Base-by-base conservation (phyloP, 2,888 invertebrate genomes). In the Boloria selene region DNA sequence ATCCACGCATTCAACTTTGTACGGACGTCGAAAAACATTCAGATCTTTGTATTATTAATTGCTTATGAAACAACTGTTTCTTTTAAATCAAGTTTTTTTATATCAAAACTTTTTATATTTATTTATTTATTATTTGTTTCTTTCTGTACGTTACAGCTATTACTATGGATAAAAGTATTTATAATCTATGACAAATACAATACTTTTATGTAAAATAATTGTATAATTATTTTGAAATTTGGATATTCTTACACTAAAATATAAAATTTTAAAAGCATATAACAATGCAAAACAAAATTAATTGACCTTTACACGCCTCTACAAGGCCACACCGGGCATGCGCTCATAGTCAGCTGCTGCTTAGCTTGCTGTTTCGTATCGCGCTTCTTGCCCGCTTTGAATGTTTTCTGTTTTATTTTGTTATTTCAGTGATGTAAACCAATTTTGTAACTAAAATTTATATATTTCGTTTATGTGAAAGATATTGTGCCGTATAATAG, bases 351-450 rank as follows among this genome's bases (percentile, higher is more conserved):
- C 94, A 94, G 94, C 94, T 94, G 94, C 94, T 94, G 94, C 94
- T 94, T 94, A 91, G 93, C 94, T 93, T 94, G 93, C 93, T 93
- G 93, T 93, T 94, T 93, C 93, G 93, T 92, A 92, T 92, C 92
- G 93, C 93, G 93, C 93, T 93, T 93, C 88, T 92, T 92, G 92
- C 92, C 90, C 88, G 93, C 93, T 93, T 93, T 93, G 85, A 88
- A 92, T 93, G 93, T 93, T 93, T 93, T 93, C 88, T 82, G 92
- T 92, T 93, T 90, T 91, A 90, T 91, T 93, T 88, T 86, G 91
- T 92, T 93, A 87, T 90, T 93, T 91, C 86, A 92, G 92, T 93
- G 87, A 90, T 87, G 88, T 92, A 91, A 92, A 87, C 91, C 84
- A 81, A 86, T 87, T 88, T 90, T 88, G 82, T 88, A 84, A 87